Conservation (phyloP, 2,888 invertebrate species). For the Andrena praecox region DNA sequence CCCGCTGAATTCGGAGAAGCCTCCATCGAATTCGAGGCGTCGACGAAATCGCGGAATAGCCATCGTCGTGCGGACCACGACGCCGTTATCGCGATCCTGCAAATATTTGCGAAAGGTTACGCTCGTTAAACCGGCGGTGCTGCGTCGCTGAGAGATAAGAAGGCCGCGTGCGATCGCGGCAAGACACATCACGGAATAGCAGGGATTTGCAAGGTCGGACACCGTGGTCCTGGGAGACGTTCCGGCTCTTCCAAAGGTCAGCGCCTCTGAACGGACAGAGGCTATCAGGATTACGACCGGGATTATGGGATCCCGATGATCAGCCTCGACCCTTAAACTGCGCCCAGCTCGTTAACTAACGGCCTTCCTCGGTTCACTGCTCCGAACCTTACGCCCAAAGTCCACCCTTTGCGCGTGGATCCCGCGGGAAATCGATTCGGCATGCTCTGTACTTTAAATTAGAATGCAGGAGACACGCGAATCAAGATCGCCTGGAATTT, state of each 20-base stretch:
- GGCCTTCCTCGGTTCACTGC: slow-evolving; percentile 22
- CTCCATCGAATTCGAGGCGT: background rate
- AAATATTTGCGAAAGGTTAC: slow-evolving; percentile 2
- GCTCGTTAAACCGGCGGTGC: background rate
- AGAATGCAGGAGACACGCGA: no score
- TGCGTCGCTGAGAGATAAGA: slow-evolving; percentile 5
- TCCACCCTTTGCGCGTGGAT: background rate
- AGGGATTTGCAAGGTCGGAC: slow-evolving; percentile 25
- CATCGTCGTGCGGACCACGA: background rate
- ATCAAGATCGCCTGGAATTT: no score
- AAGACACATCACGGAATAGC: background rate
- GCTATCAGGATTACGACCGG: slow-evolving; percentile 50
- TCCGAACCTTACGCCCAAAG: slow-evolving; percentile 1
- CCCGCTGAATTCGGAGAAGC: no score
- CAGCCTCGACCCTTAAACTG: slow-evolving; percentile 44
- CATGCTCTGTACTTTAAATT: no score
- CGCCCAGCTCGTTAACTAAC: slow-evolving; percentile 51
- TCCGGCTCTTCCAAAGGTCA: slow-evolving; percentile 20
- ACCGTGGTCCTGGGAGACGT: slow-evolving; percentile 9
- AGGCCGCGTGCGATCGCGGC: background rate
- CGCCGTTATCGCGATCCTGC: background rate
- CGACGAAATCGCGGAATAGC: no score
- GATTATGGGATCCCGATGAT: slow-evolving; percentile 53
- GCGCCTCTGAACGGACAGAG: slow-evolving; percentile 24
- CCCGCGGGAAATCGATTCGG: background rate